These are phyloP conservation scores for Cyanistes caeruleus DNA, from an alignment of 2,113 vertebrate species.

Conservation along the genomic window DNA sequence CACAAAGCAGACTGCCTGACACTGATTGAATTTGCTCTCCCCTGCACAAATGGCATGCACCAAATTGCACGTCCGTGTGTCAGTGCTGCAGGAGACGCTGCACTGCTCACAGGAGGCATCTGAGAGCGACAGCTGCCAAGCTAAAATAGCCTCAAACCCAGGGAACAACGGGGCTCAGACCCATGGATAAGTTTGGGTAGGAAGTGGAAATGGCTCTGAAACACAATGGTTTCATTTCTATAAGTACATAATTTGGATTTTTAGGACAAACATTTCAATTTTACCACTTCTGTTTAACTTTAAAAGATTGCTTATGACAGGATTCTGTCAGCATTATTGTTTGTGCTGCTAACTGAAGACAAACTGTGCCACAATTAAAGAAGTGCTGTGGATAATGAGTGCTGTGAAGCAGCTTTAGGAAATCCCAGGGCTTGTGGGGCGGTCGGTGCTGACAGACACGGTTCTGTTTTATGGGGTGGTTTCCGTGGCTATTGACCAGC, in stretches of 20 bases:
- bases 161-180: background rate
- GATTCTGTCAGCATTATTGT: background rate
- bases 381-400: background rate
- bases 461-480: background rate
- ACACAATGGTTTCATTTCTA: background rate
- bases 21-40: background rate
- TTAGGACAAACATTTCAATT: background rate
- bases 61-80: background rate
- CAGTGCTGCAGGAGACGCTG: background rate
- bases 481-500: slow-evolving; percentile 46
- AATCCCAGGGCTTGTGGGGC: background rate
- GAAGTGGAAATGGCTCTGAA: background rate
- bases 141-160: background rate
- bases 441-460: background rate
- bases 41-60: background rate
- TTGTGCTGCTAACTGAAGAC: background rate
- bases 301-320: background rate
- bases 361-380: background rate
- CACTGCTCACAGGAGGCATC: background rate
- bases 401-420: background rate
- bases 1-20: background rate
- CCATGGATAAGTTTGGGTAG: fast-evolving
- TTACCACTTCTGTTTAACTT: background rate
- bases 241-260: background rate
- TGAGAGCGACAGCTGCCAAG: background rate